Evolutionary conservation across 2,113 vertebrate species (phyloP).

Genomic region (Indicator indicator): DNA sequence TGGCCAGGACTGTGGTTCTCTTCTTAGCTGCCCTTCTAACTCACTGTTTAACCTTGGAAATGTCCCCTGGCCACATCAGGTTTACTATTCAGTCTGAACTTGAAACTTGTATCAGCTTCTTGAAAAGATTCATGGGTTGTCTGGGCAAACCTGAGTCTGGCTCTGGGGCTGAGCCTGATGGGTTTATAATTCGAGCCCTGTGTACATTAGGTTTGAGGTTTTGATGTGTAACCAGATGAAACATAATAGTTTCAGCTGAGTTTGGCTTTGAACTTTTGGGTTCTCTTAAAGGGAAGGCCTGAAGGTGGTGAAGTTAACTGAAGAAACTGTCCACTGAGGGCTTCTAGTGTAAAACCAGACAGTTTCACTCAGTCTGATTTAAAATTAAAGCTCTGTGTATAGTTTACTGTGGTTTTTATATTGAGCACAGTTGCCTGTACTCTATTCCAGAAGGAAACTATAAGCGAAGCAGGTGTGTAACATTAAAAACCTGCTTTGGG

Average conservation of each 20-base stretch:
- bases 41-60: slow-evolving; percentile 8
- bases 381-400: not conserved
- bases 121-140: not conserved
- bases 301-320: not conserved
- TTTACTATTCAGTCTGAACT: not conserved
- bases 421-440: not conserved
- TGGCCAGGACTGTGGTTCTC: not conserved
- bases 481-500: not conserved
- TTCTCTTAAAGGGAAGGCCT: slow-evolving; percentile 3
- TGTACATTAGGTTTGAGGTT: slow-evolving; percentile 41
- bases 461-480: not conserved
- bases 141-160: not conserved
- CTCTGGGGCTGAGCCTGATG: slow-evolving; percentile 23
- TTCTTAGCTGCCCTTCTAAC: not conserved
- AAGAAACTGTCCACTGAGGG: not conserved
- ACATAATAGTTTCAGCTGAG: slow-evolving; percentile 32
- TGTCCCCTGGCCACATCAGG: not conserved
- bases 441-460: not conserved
- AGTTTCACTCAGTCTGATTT: not conserved
- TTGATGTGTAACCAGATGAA: slow-evolving; percentile 60
- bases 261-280: slow-evolving; percentile 43
- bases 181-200: slow-evolving; percentile 46
- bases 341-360: slow-evolving; percentile 1
- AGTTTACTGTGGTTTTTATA: not conserved
- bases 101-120: not conserved